Evolutionary conservation across 2,888 invertebrate species (phyloP).

Genomic region (Cryptocephalus moraei): DNA sequence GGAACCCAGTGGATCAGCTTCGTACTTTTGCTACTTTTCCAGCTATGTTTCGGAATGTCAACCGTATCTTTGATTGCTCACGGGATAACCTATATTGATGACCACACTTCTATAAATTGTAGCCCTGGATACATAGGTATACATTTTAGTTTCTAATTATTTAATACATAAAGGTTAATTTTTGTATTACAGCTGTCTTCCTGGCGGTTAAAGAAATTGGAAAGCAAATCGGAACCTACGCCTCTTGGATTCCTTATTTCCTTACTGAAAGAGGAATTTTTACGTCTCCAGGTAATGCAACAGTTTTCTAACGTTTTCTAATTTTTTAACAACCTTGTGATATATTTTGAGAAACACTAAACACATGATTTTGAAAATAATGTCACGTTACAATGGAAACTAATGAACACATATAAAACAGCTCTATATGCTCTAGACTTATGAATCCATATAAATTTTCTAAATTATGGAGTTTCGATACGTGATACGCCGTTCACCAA

Average conservation of each 20-base stretch:
- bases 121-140: constrained; percentile 41
- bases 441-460: no score
- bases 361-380: no score
- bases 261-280: constrained; percentile 19
- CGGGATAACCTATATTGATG: constrained; percentile 51
- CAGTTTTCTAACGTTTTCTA: neutral
- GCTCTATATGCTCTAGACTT: no score
- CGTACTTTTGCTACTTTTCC: constrained; percentile 26
- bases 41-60: constrained; percentile 19
- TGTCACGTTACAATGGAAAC: no score
- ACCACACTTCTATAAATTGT: constrained; percentile 44
- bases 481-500: no score
- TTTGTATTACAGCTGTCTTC: constrained; percentile 20
- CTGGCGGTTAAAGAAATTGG: constrained; percentile 25
- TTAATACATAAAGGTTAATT: neutral
- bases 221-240: constrained; percentile 29
- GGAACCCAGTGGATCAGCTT: no score
- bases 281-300: constrained; percentile 19
- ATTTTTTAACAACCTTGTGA: constrained; percentile 17
- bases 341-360: no score
- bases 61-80: constrained; percentile 40
- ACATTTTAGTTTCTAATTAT: constrained; percentile 10
- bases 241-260: constrained; percentile 25
- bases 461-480: no score
- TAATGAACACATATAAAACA: no score